A percentile compares a stretch with the other conserved stretches of the same genome.
Conservation (phyloP, 2,888 invertebrate species). For the Neocrepidodera transversa region DNA sequence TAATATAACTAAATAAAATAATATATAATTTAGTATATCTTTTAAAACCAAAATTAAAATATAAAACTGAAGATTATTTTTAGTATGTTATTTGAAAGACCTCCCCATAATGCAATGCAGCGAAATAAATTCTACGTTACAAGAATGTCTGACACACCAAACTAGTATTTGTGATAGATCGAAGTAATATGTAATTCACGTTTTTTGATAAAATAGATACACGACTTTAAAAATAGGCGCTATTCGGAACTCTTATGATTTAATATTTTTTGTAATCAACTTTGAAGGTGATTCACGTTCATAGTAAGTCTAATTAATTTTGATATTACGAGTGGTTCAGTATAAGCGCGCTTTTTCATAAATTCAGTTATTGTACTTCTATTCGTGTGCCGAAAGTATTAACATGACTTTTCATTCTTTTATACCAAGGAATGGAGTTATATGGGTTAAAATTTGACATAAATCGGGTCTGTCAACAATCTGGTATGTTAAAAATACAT, state of each 20-base stretch:
- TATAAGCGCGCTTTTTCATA: conserved; percentile 9
- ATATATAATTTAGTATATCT: no score
- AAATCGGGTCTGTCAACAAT: background rate
- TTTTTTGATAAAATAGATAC: conserved; percentile 14
- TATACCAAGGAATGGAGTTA: background rate
- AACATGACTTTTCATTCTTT: conserved; percentile 1
- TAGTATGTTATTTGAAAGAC: no score
- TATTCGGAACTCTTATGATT: conserved; percentile 12
- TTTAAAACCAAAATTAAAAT: no score
- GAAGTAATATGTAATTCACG: conserved; percentile 13
- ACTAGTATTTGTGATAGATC: conserved; percentile 2
- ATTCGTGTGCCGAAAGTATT: background rate
- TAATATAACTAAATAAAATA: no score
- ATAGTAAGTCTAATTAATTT: conserved; percentile 12
- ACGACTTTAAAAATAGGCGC: conserved; percentile 11
- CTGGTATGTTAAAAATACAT: conserved; percentile 1
- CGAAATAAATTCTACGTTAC: background rate
- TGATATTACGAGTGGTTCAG: conserved; percentile 2
- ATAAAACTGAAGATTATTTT: no score
- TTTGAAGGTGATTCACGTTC: conserved; percentile 6
- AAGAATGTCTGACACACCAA: conserved; percentile 10
- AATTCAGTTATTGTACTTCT: conserved; percentile 1
- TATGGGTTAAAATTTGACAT: conserved; percentile 9
- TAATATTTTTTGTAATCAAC: conserved; percentile 10
- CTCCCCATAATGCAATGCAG: no score